Conservation (phyloP, 2,113 vertebrate genomes). For the Cercopithecus mona region DNA sequence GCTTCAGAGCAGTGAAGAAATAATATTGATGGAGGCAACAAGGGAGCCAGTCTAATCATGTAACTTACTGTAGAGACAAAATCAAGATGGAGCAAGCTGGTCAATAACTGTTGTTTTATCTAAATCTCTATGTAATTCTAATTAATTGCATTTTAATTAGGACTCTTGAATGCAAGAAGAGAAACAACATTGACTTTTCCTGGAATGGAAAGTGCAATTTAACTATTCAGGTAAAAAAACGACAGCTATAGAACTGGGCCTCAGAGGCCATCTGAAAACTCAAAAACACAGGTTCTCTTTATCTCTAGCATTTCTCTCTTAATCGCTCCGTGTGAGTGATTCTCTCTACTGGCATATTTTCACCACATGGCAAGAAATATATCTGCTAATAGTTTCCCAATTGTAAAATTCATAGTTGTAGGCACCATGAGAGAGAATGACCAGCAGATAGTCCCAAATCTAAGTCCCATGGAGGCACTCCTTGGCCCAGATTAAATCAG, state of each 20-base stretch:
- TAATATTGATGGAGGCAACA: background rate
- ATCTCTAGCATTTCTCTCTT: background rate
- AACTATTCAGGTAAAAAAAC: background rate
- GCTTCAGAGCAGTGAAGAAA: background rate
- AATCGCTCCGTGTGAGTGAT: background rate
- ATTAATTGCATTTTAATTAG: background rate
- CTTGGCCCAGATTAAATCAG: background rate
- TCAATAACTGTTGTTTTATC: background rate
- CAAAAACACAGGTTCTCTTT: background rate
- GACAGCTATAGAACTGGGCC: rapidly evolving
- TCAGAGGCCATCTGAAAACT: background rate
- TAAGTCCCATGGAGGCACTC: background rate
- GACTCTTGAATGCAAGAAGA: background rate
- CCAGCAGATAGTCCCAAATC: background rate
- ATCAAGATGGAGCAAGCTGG: background rate
- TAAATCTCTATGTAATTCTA: background rate
- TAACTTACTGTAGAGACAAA: background rate
- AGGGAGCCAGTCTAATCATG: background rate
- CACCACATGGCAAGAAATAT: background rate
- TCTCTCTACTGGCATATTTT: background rate
- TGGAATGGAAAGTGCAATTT: background rate
- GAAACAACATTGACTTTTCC: background rate
- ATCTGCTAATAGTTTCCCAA: background rate
- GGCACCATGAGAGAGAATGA: background rate
- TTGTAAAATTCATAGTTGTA: background rate